Percentiles rank a stretch among this genome's conserved stretches.
Evolutionary conservation across 2,113 vertebrate species (phyloP).

Genomic region (Ammospiza caudacuta): DNA sequence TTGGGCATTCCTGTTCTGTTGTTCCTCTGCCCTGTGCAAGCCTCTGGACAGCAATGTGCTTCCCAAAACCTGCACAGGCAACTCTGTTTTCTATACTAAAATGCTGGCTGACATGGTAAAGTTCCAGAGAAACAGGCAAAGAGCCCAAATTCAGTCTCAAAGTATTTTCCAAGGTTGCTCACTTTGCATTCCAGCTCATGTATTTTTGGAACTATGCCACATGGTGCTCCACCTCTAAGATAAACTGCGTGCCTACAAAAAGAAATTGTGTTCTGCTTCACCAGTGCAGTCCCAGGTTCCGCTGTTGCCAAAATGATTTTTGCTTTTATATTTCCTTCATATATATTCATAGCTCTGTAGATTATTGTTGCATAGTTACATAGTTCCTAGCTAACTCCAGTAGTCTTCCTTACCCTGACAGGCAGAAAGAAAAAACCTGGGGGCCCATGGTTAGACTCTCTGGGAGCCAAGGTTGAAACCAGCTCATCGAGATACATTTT

Average conservation of each 20-base stretch:
- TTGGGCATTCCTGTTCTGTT: background rate
- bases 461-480: background rate
- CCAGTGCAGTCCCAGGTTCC: background rate
- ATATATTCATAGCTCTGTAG: fast-evolving
- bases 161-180: background rate
- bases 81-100: background rate
- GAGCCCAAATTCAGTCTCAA: background rate
- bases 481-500: background rate
- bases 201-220: background rate
- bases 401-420: background rate
- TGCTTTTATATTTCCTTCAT: background rate
- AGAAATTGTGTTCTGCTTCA: background rate
- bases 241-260: background rate
- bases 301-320: background rate
- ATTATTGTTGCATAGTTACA: background rate
- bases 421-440: background rate
- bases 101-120: background rate
- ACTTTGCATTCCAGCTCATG: background rate
- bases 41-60: background rate
- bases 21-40: background rate
- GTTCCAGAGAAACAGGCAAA: background rate
- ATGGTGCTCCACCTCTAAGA: background rate
- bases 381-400: background rate
- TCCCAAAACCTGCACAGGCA: background rate
- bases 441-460: background rate